These are phyloP conservation scores for Aegithalos caudatus DNA, from an alignment of 2,113 vertebrate species.

Conservation along the genomic window DNA sequence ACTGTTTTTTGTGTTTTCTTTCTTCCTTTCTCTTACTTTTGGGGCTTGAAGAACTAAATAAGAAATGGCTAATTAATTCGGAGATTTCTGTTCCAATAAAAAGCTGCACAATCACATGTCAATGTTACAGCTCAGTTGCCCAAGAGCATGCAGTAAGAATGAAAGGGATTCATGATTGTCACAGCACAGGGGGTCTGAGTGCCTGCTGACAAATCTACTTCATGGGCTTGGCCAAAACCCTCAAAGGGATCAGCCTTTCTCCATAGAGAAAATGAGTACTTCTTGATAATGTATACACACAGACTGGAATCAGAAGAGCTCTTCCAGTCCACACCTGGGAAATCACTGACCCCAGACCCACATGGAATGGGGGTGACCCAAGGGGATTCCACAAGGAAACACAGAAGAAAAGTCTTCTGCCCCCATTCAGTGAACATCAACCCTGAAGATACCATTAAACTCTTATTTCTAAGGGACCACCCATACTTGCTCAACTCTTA, in stretches of 20 bases:
- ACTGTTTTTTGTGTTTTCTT: constrained; percentile 96
- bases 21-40: constrained; percentile 90
- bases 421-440: background rate
- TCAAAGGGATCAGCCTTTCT: background rate
- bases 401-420: background rate
- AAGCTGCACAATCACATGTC: background rate
- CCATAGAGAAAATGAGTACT: background rate
- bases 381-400: background rate
- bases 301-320: background rate
- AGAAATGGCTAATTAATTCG: constrained; percentile 67
- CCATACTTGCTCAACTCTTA: constrained; percentile 55
- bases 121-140: background rate
- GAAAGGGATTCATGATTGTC: background rate
- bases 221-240: background rate
- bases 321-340: background rate
- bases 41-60: constrained; percentile 84
- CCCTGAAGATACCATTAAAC: background rate
- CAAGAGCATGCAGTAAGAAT: background rate
- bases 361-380: background rate
- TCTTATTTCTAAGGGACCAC: background rate
- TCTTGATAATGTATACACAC: background rate
- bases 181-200: background rate
- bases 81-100: background rate
- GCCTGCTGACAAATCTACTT: background rate
- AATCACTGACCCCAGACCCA: background rate